phyloP scores from a whole-genome alignment of 1,140 invertebrate species.

The Neodiprion pinetum region DNA sequence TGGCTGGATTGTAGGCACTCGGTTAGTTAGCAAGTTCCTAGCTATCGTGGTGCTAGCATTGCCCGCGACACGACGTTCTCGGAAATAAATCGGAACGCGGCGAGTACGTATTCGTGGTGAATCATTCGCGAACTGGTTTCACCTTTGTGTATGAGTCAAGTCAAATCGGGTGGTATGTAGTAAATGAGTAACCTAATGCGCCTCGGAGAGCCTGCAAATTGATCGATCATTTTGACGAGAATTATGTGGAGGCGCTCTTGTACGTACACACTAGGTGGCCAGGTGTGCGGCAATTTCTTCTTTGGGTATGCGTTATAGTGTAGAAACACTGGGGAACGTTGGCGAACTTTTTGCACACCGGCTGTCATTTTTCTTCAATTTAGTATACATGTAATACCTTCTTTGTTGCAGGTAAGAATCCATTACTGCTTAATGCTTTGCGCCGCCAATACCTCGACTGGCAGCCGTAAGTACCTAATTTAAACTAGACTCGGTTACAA shows the following conservation, averaged over 20 bases:
- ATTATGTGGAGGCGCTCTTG: background rate
- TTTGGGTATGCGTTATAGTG: background rate
- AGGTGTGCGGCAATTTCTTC: background rate
- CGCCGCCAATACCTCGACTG: background rate
- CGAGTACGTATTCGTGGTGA: background rate
- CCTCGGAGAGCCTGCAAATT: background rate
- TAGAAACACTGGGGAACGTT: background rate
- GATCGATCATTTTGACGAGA: constrained; percentile 2
- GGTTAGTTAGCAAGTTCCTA: background rate
- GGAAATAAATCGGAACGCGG: background rate
- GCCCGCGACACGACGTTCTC: background rate
- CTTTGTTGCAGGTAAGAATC: constrained; percentile 7
- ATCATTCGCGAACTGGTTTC: background rate
- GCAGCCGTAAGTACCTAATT: background rate
- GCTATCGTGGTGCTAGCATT: background rate
- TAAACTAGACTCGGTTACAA: no score
- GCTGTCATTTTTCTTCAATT: background rate
- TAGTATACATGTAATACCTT: background rate
- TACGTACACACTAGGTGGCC: no score
- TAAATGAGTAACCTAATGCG: background rate
- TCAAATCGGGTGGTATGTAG: background rate
- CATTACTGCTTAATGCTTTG: background rate
- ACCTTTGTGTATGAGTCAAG: background rate
- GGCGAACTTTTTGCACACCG: background rate
- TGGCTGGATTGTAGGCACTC: background rate